These are phyloP conservation scores for Prunella strophiata DNA, from an alignment of 2,797 vertebrate species.

Conservation along the genomic window DNA sequence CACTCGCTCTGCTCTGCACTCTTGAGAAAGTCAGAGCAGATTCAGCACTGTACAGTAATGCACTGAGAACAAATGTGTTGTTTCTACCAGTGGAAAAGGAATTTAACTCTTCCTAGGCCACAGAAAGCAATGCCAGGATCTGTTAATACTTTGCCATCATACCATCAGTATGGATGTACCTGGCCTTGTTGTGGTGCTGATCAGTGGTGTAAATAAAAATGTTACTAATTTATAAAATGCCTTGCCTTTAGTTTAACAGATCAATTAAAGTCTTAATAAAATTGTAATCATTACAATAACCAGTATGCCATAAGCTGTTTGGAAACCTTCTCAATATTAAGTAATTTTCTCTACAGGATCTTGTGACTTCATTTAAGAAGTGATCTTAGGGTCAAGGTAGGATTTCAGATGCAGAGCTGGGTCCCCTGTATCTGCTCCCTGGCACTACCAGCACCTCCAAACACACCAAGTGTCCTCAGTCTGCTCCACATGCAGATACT, in stretches of 20 bases:
- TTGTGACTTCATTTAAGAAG: neutral
- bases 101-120: neutral
- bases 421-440: neutral
- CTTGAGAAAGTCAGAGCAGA: constrained; percentile 25
- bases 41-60: neutral
- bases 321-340: neutral
- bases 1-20: neutral
- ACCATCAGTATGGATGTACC: neutral
- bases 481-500: neutral
- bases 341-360: neutral
- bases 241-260: neutral
- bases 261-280: neutral
- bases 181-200: neutral
- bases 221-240: neutral
- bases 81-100: neutral
- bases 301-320: neutral
- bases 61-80: neutral
- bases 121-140: neutral
- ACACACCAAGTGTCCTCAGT: neutral
- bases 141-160: neutral
- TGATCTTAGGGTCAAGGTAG: neutral
- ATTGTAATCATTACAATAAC: neutral
- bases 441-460: neutral
- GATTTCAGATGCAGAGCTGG: neutral
- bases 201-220: neutral